Base-by-base conservation (phyloP, 2,113 vertebrate species). In the Peucedramus taeniatus region DNA sequence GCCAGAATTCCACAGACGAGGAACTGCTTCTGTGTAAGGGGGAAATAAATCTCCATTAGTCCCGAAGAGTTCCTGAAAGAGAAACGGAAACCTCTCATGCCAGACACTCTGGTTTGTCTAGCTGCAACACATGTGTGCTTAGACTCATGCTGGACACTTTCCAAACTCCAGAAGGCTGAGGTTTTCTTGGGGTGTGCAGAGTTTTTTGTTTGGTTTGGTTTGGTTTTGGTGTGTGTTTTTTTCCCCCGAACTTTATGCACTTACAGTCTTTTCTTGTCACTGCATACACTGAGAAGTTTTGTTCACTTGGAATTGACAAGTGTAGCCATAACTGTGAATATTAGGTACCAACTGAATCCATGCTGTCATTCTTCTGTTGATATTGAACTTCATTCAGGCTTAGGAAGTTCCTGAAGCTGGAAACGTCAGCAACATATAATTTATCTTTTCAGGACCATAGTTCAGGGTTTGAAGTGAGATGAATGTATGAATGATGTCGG, bases 261-360 rank as follows among this genome's bases (percentile, higher is more conserved):
- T 51, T 65, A 18, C 12, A 47, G 39, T 10, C n/a, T 53, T 59
- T 54, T 53, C 22, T 80, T 69, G 35, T 74, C 28, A 14, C 21
- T 10, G 13, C 31, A 17, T 57, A 13, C 1, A 4, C 22, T 13
- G 54, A 11, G 33, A 54, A 22, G 11, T n/a, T 86, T 40, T 37
- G 49, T 51, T 92, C 11, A 4, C 37, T 59, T 72, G 63, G 31
- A 80, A 26, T 28, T 80, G 75, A 33, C 18, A 53, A 1, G 19
- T 57, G 39, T 45, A 61, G 68, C 54, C 51, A 7, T 69, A 61
- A 33, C 31, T 77, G 15, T 45, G 65, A 65, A 35, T 7, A 15
- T 28, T 50, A 13, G 0, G 3, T 40, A 5, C 7, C 40, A 35
- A 4, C 6, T 49, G 31, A 59, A 18, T 33, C 42, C 2, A 0